Evolutionary conservation across 2,888 invertebrate species (phyloP), one percentile per base, ranked within the genome.

Genomic region (Megaustenia siamemsis): DNA sequence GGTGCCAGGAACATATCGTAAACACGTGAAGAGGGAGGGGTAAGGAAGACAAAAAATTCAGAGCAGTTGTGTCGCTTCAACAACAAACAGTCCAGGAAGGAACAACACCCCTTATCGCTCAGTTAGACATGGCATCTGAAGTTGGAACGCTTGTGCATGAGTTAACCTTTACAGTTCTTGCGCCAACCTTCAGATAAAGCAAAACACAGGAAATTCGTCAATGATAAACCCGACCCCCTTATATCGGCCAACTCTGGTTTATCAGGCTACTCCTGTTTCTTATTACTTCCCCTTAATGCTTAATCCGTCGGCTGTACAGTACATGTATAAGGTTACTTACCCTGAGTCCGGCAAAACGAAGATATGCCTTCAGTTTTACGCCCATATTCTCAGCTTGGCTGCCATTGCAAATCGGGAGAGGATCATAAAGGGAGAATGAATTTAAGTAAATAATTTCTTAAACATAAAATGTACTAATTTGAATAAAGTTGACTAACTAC

Each of bases 31-130:
- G 32, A 12, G 1, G 15, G n/a, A 28, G 63, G n/a, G 35, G n/a
- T 38, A 32, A 12, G 63, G 28, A 60, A 32, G 53, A 1, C 49
- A 63, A 40, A 78, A 78, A 78, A 60, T 38, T 63, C 40, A 56
- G 78, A 63, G 60, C 78, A 63, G 40, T 40, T 21, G 60, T 43
- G 60, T 49, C n/a, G n/a, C 71, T 81, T 68, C n/a, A 81, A 68
- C 49, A 81, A 81, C 81, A 81, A 81, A 81, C 81, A 81, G 53
- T 8, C 71, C 53, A 38, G 71, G 81, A 81, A 81, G 69, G 81
- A 81, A 81, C n/a, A 81, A 81, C 81, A 81, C 71, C 81, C 53
- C 56, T 81, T 69, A 81, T 69, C 81, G 69, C 81, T 53, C 69
- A 69, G 56, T 69, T 81, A 71, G 81, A 56, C 69, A 71, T n/a